Evolutionary conservation across 2,888 invertebrate species (phyloP), one percentile per base, ranked within the genome.

Genomic region (Anoplius nigerrimus): DNA sequence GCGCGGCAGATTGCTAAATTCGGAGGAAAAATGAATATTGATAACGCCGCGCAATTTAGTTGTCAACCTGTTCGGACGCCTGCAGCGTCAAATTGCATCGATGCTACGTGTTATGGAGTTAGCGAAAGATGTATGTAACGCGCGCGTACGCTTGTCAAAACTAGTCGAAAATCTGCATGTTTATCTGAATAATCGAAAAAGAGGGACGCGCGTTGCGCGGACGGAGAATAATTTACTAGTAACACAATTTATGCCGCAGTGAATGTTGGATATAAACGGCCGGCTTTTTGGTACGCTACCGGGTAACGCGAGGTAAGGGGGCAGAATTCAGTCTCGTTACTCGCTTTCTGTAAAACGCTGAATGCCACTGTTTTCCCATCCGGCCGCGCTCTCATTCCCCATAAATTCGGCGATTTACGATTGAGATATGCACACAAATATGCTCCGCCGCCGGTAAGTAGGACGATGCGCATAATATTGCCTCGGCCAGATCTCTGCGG

Each of bases 401-500:
- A 46, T 34, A 34, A 34, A 34, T 34, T 34, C 11, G 34, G 34
- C 34, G 34, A 34, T 34, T 3, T 48, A 20, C 5, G 20, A 48
- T 20, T 18, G n/a, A 48, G 55, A 55, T 57, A 57, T 57, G 16
- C 16, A 57, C 43, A 27, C 43, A 57, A 56, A 57, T 57, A 4
- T 20, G 43, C n/a, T 43, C 16, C 43, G 5, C 5, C n/a, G n/a
- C 18, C 42, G 15, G 34, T 18, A 48, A 15, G 20, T 42, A 48
- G 5, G 48, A 48, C 18, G 16, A 16, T 18, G 48, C 48, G 65
- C 60, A 48, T 65, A 62, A 69, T 61, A 63, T 72, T 67, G 58
- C 61, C 48, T 55, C 62, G 18, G 46, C 43, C 42, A 21, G 59
- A 8, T 42, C 54, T 24, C 42, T 24, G 13, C 15, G 46, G 72